Evolutionary conservation across 2,113 vertebrate species (phyloP).

Genomic region (Gobio gobio): DNA sequence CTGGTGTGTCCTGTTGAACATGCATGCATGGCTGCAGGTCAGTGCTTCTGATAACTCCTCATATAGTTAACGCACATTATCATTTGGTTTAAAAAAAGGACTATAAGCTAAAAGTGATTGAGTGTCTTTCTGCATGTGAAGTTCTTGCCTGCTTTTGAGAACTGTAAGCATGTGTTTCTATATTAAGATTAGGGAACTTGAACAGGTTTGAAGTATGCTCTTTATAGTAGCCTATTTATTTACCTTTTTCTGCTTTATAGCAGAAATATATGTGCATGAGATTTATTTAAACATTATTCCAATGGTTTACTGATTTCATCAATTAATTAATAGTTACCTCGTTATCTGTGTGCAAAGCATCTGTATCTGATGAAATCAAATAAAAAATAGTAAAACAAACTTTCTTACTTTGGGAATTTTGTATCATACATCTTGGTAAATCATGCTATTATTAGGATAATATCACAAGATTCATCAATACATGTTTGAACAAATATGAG

Average conservation of each 20-base stretch:
- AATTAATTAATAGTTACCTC: background rate
- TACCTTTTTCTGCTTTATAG: background rate
- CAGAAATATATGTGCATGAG: background rate
- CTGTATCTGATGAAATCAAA: no score
- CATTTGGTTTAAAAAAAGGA: background rate
- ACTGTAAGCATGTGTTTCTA: background rate
- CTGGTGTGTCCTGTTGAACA: conserved; percentile 36
- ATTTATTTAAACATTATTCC: background rate
- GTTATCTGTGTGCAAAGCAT: background rate
- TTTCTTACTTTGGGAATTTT: background rate
- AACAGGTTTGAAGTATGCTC: background rate
- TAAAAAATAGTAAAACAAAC: background rate
- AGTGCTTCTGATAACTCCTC: background rate
- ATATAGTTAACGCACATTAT: background rate
- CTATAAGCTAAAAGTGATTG: no score
- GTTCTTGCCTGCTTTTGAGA: background rate
- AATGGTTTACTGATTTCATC: background rate
- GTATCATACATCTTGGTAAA: background rate
- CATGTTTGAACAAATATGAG: background rate
- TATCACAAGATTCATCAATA: background rate
- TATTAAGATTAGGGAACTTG: background rate
- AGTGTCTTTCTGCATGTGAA: background rate
- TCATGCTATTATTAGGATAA: background rate
- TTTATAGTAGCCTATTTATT: background rate
- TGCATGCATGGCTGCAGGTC: conserved; percentile 18